Percentiles rank a stretch among this genome's conserved stretches.
These are phyloP conservation scores for Puma concolor DNA, from an alignment of 2,113 vertebrate species.

Conservation along the genomic window DNA sequence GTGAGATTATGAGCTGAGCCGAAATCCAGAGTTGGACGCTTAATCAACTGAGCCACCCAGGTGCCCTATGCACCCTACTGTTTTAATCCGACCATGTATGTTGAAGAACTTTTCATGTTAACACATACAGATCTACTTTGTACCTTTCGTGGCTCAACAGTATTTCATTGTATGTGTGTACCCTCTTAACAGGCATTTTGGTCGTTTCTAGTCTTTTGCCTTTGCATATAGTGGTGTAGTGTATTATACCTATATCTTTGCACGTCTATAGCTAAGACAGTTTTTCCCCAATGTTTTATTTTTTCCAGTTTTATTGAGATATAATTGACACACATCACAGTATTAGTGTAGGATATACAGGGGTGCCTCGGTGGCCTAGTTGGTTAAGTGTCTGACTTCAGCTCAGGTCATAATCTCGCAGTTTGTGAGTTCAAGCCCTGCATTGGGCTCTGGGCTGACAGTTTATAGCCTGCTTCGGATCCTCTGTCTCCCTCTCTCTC, in stretches of 20 bases:
- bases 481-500: no score
- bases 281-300: not conserved
- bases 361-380: no score
- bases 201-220: conserved; percentile 21
- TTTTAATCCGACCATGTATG: not conserved
- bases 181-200: not conserved
- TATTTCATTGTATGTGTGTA: not conserved
- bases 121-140: not conserved
- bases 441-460: no score
- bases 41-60: no score
- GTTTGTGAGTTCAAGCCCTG: no score
- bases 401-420: no score
- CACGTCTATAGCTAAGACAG: not conserved
- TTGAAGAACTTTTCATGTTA: not conserved
- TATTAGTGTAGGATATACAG: not conserved
- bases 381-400: no score
- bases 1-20: no score
- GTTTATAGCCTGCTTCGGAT: no score
- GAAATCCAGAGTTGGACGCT: no score
- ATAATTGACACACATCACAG: not conserved
- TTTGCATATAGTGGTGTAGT: not conserved
- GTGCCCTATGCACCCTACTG: not conserved
- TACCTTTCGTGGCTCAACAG: not conserved
- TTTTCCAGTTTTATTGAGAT: not conserved
- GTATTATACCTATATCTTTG: not conserved